Evolutionary conservation across 1,140 invertebrate genomes (phyloP).

Genomic region (Neodiprion virginianus): DNA sequence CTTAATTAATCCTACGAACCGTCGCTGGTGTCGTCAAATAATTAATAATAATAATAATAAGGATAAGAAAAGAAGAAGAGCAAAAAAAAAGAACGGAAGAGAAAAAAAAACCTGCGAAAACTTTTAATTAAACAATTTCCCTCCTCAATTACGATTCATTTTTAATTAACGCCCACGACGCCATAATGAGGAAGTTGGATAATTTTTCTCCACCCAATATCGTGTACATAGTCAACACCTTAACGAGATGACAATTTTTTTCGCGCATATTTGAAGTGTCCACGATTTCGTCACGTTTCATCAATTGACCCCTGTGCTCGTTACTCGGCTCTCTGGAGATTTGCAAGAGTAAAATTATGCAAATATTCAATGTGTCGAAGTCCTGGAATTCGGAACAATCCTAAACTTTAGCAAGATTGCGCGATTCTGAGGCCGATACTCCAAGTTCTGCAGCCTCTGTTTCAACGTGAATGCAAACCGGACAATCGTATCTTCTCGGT

Average conservation of each 20-base stretch:
- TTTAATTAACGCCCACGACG: neutral
- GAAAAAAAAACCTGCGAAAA: neutral
- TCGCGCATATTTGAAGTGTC: too few species aligned
- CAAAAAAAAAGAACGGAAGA: too few species aligned
- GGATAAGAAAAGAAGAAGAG: too few species aligned
- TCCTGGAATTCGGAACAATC: neutral
- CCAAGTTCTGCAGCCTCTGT: neutral
- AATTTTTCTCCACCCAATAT: neutral
- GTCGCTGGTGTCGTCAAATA: neutral
- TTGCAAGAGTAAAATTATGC: too few species aligned
- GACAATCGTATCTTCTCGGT: neutral
- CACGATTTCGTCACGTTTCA: too few species aligned
- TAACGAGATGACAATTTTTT: too few species aligned
- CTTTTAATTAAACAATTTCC: conserved; percentile 2
- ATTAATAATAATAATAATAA: neutral
- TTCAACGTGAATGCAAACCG: neutral
- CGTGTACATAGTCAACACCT: too few species aligned
- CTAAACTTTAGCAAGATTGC: neutral
- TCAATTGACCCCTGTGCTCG: too few species aligned
- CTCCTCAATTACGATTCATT: neutral
- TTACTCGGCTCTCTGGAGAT: too few species aligned
- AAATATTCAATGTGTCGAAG: too few species aligned
- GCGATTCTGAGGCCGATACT: neutral
- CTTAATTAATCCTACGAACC: neutral
- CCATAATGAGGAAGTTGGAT: neutral